These are phyloP conservation scores for Ctenopoma multispine DNA, from an alignment of 2,797 vertebrate genomes.

Conservation along the genomic window DNA sequence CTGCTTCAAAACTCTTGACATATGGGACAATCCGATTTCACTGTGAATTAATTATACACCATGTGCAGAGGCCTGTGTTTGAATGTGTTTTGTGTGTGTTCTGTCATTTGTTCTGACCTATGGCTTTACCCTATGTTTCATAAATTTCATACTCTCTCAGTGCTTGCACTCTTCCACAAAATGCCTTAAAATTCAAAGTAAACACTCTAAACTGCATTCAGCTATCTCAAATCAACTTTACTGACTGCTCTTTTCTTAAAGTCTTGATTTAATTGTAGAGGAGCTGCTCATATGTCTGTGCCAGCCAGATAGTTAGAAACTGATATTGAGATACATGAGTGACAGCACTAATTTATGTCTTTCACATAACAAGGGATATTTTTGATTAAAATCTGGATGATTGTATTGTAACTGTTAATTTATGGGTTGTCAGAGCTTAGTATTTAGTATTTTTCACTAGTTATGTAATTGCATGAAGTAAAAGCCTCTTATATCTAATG, in stretches of 20 bases:
- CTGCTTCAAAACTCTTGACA: constrained; percentile 32
- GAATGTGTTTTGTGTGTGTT: not conserved
- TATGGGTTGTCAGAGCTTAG: not conserved
- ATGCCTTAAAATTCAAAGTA: constrained; percentile 29
- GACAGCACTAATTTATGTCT: not conserved
- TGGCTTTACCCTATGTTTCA: not conserved
- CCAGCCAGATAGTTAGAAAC: constrained; percentile 16
- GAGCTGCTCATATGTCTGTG: constrained; percentile 43
- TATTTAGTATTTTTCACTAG: not conserved
- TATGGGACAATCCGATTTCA: constrained; percentile 18
- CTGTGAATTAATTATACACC: constrained; percentile 21
- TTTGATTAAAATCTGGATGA: not conserved
- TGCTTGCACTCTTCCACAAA: constrained; percentile 20
- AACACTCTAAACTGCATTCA: constrained; percentile 34
- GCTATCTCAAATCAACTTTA: constrained; percentile 13
- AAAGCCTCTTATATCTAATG: not conserved
- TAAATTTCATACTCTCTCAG: constrained; percentile 21
- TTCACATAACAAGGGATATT: not conserved
- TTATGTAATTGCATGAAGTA: not conserved
- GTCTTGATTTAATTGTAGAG: constrained; percentile 49
- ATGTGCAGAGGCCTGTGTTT: not conserved
- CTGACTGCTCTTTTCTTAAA: constrained; percentile 54
- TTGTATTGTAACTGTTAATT: not conserved
- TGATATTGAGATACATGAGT: too few species aligned
- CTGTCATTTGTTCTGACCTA: not conserved